These are phyloP conservation scores for Harpegnathos saltator DNA, from an alignment of 1,140 invertebrate genomes.

Conservation along the genomic window DNA sequence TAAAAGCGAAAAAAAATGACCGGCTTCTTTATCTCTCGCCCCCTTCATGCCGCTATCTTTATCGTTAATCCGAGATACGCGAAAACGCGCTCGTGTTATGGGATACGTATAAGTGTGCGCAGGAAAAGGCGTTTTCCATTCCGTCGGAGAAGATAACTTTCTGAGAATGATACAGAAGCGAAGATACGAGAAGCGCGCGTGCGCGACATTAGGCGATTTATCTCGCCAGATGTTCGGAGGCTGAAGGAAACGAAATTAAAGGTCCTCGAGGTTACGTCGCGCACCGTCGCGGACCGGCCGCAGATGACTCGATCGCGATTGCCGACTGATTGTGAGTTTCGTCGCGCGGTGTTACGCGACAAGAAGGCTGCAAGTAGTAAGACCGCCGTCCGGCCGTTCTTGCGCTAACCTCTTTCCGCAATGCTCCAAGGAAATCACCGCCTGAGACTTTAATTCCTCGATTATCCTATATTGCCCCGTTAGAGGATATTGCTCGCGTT, in stretches of 20 bases:
- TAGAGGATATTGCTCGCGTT: constrained; percentile 80
- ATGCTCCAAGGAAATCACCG: constrained; percentile 81
- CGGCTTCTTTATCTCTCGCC: too few species aligned
- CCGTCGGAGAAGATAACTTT: too few species aligned
- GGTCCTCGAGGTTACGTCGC: not conserved
- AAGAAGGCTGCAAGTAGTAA: constrained; percentile 49
- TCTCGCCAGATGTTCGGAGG: not conserved
- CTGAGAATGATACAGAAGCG: too few species aligned
- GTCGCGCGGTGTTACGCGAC: constrained; percentile 8
- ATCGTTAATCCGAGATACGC: too few species aligned
- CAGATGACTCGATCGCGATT: constrained; percentile 47
- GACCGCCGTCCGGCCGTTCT: constrained; percentile 21
- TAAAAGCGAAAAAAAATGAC: too few species aligned
- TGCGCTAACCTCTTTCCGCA: constrained; percentile 29
- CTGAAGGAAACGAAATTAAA: not conserved
- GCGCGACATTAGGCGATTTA: not conserved
- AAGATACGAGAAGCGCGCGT: too few species aligned
- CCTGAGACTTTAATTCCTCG: constrained; percentile 84
- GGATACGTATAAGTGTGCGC: too few species aligned
- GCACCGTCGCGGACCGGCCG: not conserved
- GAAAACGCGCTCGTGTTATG: too few species aligned
- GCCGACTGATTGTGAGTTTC: constrained; percentile 45
- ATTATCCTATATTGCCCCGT: constrained; percentile 83
- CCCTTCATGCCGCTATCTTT: too few species aligned
- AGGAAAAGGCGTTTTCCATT: too few species aligned